These are phyloP conservation scores for Graphium colonna DNA, from an alignment of 2,888 invertebrate species.

Conservation along the genomic window DNA sequence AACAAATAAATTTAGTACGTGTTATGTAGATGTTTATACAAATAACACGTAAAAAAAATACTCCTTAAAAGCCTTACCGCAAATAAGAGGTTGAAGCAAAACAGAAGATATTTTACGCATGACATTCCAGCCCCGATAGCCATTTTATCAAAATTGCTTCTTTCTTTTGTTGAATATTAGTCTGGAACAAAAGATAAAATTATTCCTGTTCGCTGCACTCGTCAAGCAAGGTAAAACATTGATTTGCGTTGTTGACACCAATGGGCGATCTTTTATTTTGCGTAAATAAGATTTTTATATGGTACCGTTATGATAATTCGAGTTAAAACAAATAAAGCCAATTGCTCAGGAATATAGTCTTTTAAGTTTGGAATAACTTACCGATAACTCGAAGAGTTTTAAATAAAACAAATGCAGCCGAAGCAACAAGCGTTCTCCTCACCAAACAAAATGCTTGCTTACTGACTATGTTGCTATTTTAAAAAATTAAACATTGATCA, in stretches of 20 bases:
- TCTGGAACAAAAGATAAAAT: constrained; percentile 64
- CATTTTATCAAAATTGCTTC: constrained; percentile 65
- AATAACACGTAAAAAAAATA: too few relatives aligned
- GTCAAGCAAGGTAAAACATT: constrained; percentile 17
- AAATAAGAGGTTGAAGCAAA: constrained; percentile 92
- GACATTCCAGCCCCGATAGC: constrained; percentile 90
- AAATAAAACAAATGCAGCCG: constrained; percentile 1
- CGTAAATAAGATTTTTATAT: background rate
- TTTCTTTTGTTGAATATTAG: constrained; percentile 38
- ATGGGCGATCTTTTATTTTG: background rate
- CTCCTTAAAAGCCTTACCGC: constrained; percentile 87
- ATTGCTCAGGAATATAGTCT: too few relatives aligned
- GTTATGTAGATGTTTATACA: too few relatives aligned
- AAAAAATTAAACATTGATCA: background rate
- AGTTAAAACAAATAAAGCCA: background rate
- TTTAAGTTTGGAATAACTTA: constrained; percentile 1
- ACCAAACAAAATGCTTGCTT: constrained; percentile 14
- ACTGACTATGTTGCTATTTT: constrained; percentile 18
- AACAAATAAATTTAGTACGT: too few relatives aligned
- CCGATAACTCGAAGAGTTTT: constrained; percentile 4
- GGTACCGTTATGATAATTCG: background rate
- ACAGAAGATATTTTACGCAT: constrained; percentile 93
- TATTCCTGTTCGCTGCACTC: constrained; percentile 38
- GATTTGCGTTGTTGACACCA: constrained; percentile 20
- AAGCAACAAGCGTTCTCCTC: background rate